phyloP scores from a whole-genome alignment of 2,113 vertebrate species.

The Dolichallabes microphthalmus region DNA sequence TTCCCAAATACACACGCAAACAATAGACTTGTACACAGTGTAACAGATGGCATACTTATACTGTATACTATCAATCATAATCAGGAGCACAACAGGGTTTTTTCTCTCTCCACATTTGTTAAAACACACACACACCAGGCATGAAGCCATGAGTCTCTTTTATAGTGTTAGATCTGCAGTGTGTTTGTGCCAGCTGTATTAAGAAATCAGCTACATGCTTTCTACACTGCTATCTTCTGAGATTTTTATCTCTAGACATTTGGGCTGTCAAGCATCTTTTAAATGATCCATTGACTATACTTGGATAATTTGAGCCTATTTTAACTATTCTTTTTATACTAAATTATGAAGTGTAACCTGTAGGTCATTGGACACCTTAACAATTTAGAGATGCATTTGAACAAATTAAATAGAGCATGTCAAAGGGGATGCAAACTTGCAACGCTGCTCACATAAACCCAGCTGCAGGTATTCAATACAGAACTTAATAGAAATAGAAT shows the following conservation, averaged over 20 bases:
- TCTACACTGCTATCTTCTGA: background rate
- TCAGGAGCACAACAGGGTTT: background rate
- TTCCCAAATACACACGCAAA: slow-evolving; percentile 5
- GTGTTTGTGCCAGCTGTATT: background rate
- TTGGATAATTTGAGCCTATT: background rate
- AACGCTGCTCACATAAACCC: background rate
- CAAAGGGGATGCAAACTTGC: background rate
- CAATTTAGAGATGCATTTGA: background rate
- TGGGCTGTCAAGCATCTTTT: no score
- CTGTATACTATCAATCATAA: background rate
- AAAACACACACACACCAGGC: slow-evolving; percentile 35
- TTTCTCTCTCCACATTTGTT: background rate
- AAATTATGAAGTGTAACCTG: background rate
- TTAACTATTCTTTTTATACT: background rate
- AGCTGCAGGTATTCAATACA: background rate
- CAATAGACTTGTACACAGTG: slow-evolving; percentile 1
- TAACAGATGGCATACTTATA: background rate
- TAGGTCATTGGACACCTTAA: background rate
- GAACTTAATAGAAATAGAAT: background rate
- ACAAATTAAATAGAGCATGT: background rate
- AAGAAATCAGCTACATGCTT: background rate
- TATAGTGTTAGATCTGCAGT: slow-evolving; percentile 60
- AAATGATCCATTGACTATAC: background rate
- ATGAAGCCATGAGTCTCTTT: slow-evolving; percentile 57
- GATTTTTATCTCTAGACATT: background rate